Percentiles rank a stretch among this genome's conserved stretches.
Evolutionary conservation across 2,113 vertebrate genomes (phyloP).

Genomic region (Myrmecobius fasciatus): DNA sequence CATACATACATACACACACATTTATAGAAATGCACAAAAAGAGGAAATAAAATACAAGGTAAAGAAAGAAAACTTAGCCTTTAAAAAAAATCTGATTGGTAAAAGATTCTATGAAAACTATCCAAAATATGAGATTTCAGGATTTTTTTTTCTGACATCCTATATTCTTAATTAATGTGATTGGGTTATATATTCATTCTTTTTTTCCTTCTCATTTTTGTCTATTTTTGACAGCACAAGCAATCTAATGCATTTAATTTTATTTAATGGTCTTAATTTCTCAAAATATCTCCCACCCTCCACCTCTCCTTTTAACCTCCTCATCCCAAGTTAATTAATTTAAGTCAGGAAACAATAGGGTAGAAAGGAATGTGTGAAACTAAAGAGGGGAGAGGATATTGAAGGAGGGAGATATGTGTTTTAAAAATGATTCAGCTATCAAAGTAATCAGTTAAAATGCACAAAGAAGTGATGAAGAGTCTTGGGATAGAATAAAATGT

Average conservation of each 20-base stretch:
- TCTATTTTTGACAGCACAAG: background rate
- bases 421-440: constrained; percentile 66
- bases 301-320: background rate
- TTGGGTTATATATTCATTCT: background rate
- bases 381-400: constrained; percentile 17
- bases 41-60: constrained; percentile 60
- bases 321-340: constrained; percentile 45
- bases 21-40: constrained; percentile 66
- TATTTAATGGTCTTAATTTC: constrained; percentile 50
- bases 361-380: constrained; percentile 33
- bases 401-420: constrained; percentile 15
- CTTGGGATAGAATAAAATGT: constrained; percentile 32
- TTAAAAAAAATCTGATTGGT: constrained; percentile 61
- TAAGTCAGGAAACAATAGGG: constrained; percentile 49
- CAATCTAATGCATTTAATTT: background rate
- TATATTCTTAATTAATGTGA: constrained; percentile 63
- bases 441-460: background rate
- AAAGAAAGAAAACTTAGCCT: constrained; percentile 74
- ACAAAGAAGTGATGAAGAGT: constrained; percentile 51
- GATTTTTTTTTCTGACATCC: constrained; percentile 44
- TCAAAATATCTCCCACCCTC: constrained; percentile 46
- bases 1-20: background rate
- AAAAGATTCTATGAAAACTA: constrained; percentile 44
- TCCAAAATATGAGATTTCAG: constrained; percentile 50
- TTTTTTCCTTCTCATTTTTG: background rate